These are phyloP conservation scores for Narcine bancroftii DNA, from an alignment of 2,113 vertebrate genomes.

Conservation along the genomic window DNA sequence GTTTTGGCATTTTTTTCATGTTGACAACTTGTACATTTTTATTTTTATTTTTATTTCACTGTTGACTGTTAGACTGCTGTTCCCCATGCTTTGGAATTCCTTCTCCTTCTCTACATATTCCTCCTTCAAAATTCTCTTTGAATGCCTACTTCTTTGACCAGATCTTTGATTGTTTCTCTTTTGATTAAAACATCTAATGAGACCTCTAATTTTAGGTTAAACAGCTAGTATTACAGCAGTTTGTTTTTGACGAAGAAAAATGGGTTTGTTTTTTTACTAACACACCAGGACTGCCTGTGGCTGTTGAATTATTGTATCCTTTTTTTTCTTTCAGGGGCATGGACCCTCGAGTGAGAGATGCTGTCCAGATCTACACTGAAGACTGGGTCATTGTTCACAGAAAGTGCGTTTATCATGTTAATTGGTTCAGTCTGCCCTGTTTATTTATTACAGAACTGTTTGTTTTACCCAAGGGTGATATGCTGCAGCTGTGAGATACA, in stretches of 20 bases:
- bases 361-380: constrained; percentile 74
- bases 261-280: not conserved
- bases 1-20: not conserved
- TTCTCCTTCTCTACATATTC: too few species aligned
- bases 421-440: not conserved
- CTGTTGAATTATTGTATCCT: not conserved
- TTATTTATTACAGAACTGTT: not conserved
- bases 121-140: too few species aligned
- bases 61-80: not conserved
- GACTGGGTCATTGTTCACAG: constrained; percentile 80
- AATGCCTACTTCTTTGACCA: not conserved
- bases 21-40: not conserved
- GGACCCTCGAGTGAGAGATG: constrained; percentile 72
- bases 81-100: too few species aligned
- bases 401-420: constrained; percentile 58
- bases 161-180: not conserved
- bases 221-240: not conserved
- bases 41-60: not conserved
- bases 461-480: not conserved
- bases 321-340: constrained; percentile 57
- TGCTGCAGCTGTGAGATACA: not conserved
- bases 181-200: not conserved
- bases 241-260: not conserved
- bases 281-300: not conserved
- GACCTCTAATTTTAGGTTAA: not conserved